These are phyloP conservation scores for Larimichthys polyactis DNA, from an alignment of 2,113 vertebrate species.

Conservation along the genomic window DNA sequence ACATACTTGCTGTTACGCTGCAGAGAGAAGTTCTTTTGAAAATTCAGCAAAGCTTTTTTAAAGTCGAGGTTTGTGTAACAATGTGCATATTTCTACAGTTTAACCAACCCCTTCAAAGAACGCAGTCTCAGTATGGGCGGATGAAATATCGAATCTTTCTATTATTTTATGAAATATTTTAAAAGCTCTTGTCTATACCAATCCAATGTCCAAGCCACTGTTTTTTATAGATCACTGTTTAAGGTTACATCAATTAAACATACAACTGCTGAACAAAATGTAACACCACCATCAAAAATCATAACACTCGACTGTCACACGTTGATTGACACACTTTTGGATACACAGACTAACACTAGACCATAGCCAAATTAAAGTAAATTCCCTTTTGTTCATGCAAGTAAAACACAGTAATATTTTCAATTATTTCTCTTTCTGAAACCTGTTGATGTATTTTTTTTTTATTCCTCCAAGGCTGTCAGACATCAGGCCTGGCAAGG, in stretches of 20 bases:
- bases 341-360: neutral
- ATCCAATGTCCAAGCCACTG: neutral
- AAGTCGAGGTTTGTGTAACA: neutral
- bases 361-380: neutral
- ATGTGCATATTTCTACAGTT: neutral
- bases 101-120: neutral
- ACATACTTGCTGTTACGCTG: neutral
- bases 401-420: neutral
- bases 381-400: neutral
- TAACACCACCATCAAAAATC: neutral
- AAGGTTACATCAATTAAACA: slow-evolving; percentile 7
- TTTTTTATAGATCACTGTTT: neutral
- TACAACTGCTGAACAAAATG: neutral
- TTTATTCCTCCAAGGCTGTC: slow-evolving; percentile 9
- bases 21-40: neutral
- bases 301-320: neutral
- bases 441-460: slow-evolving; percentile 2
- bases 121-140: neutral
- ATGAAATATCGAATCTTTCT: neutral
- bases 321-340: neutral
- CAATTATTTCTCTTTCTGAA: slow-evolving; percentile 2
- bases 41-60: neutral
- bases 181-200: neutral
- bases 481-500: slow-evolving; percentile 31
- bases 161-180: neutral